phyloP scores from a whole-genome alignment of 2,113 vertebrate genomes.

The Eulemur rufifrons region DNA sequence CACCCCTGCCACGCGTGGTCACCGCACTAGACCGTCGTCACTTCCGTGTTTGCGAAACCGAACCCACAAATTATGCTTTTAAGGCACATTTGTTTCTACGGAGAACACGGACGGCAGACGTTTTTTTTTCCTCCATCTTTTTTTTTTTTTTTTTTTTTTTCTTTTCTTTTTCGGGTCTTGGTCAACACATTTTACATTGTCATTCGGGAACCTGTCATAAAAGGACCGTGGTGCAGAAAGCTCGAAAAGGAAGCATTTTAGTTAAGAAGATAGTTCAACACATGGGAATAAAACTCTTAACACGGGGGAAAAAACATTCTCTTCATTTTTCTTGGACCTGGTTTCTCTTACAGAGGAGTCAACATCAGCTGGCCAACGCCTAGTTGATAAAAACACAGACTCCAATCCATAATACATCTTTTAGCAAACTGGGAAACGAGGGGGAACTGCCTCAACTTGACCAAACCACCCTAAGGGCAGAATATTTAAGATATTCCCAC shows the following conservation, averaged over 20 bases:
- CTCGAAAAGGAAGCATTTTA: neutral
- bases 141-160: too few species aligned
- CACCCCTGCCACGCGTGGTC: too few species aligned
- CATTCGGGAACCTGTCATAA: neutral
- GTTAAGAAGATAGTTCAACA: neutral
- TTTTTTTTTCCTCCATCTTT: too few species aligned
- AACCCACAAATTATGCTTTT: too few species aligned
- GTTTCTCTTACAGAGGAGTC: conserved; percentile 31
- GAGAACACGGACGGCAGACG: too few species aligned
- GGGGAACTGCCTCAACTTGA: neutral
- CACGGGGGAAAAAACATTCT: neutral
- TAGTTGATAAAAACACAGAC: conserved; percentile 25
- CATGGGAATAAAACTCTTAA: neutral
- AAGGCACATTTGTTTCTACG: too few species aligned
- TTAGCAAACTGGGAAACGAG: neutral
- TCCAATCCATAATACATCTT: neutral
- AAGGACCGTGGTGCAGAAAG: neutral
- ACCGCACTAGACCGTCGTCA: too few species aligned
- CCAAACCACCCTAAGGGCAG: neutral
- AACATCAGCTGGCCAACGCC: neutral
- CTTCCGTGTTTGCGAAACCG: too few species aligned
- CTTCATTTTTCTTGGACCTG: neutral
- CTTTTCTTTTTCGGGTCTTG: too few species aligned
- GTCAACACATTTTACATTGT: too few species aligned
- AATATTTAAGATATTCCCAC: neutral